Percentiles rank a stretch among this genome's conserved stretches.
Conservation (phyloP, 2,113 vertebrate species). For the Corvus moneduloides region DNA sequence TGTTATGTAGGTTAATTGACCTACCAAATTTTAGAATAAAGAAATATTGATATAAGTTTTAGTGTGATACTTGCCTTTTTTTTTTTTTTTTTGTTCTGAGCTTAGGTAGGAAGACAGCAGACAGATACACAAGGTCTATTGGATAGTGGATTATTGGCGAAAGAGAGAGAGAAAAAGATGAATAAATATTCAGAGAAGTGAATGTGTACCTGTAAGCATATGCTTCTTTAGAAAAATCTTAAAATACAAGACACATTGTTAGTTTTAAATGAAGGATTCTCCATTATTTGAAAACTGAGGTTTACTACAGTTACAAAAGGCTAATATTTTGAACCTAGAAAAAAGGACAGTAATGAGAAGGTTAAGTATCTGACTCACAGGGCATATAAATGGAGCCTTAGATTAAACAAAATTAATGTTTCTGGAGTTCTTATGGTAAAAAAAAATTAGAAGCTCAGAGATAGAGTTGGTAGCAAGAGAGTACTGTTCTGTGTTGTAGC, state of each 20-base stretch:
- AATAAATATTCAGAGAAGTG: neutral
- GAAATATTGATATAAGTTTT: fast-evolving
- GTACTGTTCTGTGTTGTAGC: neutral
- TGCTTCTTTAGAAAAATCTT: neutral
- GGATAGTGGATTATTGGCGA: neutral
- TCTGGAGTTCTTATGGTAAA: neutral
- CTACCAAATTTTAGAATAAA: neutral
- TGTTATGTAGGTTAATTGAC: neutral
- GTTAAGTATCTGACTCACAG: neutral
- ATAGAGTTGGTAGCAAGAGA: neutral
- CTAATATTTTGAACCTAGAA: neutral
- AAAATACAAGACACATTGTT: neutral
- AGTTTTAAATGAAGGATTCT: neutral
- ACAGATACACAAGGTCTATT: fast-evolving
- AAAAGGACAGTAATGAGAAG: neutral
- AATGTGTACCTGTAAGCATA: neutral
- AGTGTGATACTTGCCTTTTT: neutral
- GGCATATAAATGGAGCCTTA: neutral
- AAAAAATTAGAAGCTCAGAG: neutral
- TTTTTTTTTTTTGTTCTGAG: neutral
- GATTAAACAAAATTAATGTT: neutral
- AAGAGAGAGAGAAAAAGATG: neutral
- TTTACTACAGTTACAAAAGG: neutral
- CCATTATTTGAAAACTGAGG: neutral
- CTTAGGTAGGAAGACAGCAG: neutral